phyloP scores from a whole-genome alignment of 1,140 invertebrate species.

The Arion vulgaris region DNA sequence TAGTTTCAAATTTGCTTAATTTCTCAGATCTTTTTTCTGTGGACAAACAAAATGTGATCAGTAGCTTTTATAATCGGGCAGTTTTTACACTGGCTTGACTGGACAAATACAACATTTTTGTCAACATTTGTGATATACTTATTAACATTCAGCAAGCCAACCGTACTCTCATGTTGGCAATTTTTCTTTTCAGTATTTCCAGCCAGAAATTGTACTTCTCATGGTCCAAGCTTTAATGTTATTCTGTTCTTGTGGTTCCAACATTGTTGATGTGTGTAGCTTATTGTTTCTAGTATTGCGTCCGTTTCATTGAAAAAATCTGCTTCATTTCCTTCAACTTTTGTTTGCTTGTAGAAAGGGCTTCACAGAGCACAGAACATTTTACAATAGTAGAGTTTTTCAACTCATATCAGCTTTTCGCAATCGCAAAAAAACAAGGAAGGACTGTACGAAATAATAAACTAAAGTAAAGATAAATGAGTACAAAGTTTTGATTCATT shows the following conservation, averaged over 20 bases:
- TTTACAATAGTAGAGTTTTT: no score
- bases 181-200: constrained; percentile 16
- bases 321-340: not conserved
- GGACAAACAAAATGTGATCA: no score
- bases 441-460: no score
- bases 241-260: not conserved
- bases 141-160: not conserved
- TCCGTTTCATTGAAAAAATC: not conserved
- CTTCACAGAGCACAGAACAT: not conserved
- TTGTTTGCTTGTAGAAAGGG: not conserved
- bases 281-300: not conserved
- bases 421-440: no score
- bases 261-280: not conserved
- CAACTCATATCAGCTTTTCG: no score
- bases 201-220: not conserved
- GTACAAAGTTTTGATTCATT: no score
- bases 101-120: no score
- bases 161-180: not conserved
- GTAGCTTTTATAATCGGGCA: no score
- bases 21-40: no score
- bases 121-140: not conserved
- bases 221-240: not conserved
- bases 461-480: no score
- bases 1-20: no score
- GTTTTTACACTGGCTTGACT: no score